Base-by-base conservation (phyloP, 2,113 vertebrate species). In the Scomber scombrus region DNA sequence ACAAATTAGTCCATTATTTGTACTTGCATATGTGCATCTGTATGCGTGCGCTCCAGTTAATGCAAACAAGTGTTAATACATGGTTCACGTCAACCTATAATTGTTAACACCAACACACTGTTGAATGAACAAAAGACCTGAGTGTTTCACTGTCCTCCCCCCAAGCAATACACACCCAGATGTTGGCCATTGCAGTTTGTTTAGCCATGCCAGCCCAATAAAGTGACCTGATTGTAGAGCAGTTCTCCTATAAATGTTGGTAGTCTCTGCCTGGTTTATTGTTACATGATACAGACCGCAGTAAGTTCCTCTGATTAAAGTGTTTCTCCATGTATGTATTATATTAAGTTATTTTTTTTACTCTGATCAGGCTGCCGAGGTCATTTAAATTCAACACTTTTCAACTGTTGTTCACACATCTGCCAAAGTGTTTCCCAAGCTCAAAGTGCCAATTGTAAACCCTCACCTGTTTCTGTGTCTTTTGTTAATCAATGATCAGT, bases 51-150 rank as follows among this genome's bases (percentile, higher is more conserved):
- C 79, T 89, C 64, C 81, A 78, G 64, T 90, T 84, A 82, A 84
- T 86, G 82, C 83, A 85, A 91, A 86, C 88, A 85, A 86, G 88
- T 85, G 81, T 86, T 85, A 56, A 72, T 68, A 34, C 23, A 58
- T 55, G 64, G 71, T 79, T 86, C 71, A 71, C 75, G 72, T 86
- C 51, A 72, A 18, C 34, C 50, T 43, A 58, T 75, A 66, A 83
- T 72, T 72, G 65, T 62, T 61, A 69, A 80, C 71, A 75, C 63
- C 63, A 43, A 55, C 69, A 5, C 56, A 46, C 16, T 69, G 66
- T 60, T 70, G 64, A 58, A 67, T 75, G 72, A 78, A 63, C 85
- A 88, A 81, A 75, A 62, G 55, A 61, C 21, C 19, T 3, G n/a
- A 72, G 47, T 68, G 45, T 31, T 65, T 47, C 18, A 26, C 51